These are phyloP conservation scores for Etheostoma nigrum DNA, from an alignment of 2,797 vertebrate genomes.

Conservation along the genomic window DNA sequence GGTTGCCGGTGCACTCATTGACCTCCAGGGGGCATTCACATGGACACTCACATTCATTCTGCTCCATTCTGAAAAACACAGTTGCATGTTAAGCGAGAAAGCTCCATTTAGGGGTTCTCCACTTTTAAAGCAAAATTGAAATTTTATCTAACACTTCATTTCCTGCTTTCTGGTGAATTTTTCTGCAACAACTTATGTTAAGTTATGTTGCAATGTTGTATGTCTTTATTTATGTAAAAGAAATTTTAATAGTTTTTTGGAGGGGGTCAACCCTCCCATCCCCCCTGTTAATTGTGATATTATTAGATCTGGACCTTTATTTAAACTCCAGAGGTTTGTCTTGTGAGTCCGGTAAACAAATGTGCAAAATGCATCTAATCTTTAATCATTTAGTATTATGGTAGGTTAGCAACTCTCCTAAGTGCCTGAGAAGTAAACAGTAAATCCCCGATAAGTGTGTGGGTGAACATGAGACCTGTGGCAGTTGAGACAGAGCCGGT, in stretches of 20 bases:
- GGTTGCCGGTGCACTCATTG: slow-evolving; percentile 98
- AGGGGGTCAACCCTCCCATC: too few species aligned
- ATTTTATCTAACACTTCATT: too few species aligned
- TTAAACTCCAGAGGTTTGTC: not conserved
- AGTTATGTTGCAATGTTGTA: too few species aligned
- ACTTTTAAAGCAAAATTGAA: too few species aligned
- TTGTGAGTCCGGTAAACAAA: not conserved
- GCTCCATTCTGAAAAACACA: slow-evolving; percentile 92
- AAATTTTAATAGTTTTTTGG: too few species aligned
- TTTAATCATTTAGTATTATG: not conserved
- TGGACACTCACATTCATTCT: slow-evolving; percentile 98
- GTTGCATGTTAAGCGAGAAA: not conserved
- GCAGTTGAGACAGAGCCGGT: slow-evolving; percentile 98
- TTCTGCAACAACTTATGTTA: too few species aligned
- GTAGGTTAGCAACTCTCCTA: not conserved
- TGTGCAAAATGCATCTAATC: not conserved
- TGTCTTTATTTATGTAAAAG: too few species aligned
- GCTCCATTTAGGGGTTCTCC: not conserved
- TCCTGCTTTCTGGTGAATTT: too few species aligned
- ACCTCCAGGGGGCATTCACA: slow-evolving; percentile 99
- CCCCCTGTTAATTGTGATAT: not conserved
- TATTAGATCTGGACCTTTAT: not conserved
- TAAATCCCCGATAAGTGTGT: not conserved
- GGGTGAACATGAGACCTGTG: slow-evolving; percentile 87
- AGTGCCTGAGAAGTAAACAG: not conserved